Evolutionary conservation across 2,797 vertebrate genomes (phyloP), one percentile per base, ranked within the genome.

Genomic region (Chaetophractus vellerosus): DNA sequence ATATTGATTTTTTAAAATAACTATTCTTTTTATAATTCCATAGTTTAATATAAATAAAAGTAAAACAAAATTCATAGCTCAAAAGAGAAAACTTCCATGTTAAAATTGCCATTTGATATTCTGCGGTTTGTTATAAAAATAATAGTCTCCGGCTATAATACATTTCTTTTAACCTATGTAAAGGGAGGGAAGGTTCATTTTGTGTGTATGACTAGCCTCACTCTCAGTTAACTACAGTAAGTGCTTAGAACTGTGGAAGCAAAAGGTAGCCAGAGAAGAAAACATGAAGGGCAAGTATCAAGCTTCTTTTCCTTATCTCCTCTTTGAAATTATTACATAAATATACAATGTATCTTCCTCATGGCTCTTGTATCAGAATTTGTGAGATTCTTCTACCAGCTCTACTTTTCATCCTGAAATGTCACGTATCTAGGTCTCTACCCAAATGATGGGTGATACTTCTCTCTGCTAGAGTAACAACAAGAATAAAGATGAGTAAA

Each of bases 101-200:
- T 89, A 83, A 68, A 82, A 92, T 75, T 93, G 3, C 52, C 52
- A 93, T 76, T 88, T 92, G 16, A 61, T 71, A 95, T 48, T 82
- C 69, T 72, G 2, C 14, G 36, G 33, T 93, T 81, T 79, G 19
- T 93, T 88, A 63, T 66, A 79, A 86, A 86, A 81, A 48, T 91
- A 33, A 38, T 76, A 61, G 71, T 92, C 28, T 84, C 76, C 74
- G 28, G 57, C 7, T 63, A 41, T 48, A 76, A 23, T 63, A 24
- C 64, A 14, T 69, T 76, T 74, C 41, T 86, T 86, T 92, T 57
- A 89, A 19, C 72, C 5, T 50, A 2, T 59, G 14, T 66, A 15
- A 6, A 74, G 28, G 12, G 8, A 74, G 28, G 9, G 11, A 80
- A 61, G 50, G 78, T 59, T 94, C 18, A 61, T 45, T 36, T 50